phyloP scores from a whole-genome alignment of 2,888 invertebrate species.

The Protophormia terraenovae region DNA sequence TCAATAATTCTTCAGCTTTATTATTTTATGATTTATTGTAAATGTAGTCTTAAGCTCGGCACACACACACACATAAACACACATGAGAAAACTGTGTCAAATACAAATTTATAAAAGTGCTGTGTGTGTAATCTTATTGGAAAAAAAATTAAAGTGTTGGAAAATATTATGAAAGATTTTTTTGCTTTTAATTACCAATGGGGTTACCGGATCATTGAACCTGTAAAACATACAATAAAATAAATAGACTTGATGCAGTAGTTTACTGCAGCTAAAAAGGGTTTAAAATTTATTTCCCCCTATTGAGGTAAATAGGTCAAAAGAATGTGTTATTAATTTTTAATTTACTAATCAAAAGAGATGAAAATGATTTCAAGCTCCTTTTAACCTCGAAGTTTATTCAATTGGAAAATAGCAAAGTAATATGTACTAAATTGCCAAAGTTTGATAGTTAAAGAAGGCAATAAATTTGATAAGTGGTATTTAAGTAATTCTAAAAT shows the following conservation, averaged over 20 bases:
- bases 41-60: slow-evolving; percentile 25
- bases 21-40: slow-evolving; percentile 52
- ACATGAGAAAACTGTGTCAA: slow-evolving; percentile 52
- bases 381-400: background rate
- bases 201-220: slow-evolving; percentile 46
- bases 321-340: background rate
- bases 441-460: background rate
- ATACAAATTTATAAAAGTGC: slow-evolving; percentile 30
- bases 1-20: slow-evolving; percentile 59
- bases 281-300: background rate
- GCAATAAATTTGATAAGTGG: no score
- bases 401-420: background rate
- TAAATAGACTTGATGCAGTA: background rate
- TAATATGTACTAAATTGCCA: background rate
- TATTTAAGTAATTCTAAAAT: no score
- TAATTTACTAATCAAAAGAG: background rate
- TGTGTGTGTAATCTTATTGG: slow-evolving; percentile 2
- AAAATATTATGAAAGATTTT: slow-evolving; percentile 14
- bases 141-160: slow-evolving; percentile 7
- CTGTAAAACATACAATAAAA: slow-evolving; percentile 1
- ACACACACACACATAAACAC: background rate
- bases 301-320: slow-evolving; percentile 24
- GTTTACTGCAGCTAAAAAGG: slow-evolving; percentile 16
- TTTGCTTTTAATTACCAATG: slow-evolving; percentile 22
- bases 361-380: background rate